Base-by-base conservation (phyloP, 2,113 vertebrate species). In the Sinocyclocheilus rhinocerous region DNA sequence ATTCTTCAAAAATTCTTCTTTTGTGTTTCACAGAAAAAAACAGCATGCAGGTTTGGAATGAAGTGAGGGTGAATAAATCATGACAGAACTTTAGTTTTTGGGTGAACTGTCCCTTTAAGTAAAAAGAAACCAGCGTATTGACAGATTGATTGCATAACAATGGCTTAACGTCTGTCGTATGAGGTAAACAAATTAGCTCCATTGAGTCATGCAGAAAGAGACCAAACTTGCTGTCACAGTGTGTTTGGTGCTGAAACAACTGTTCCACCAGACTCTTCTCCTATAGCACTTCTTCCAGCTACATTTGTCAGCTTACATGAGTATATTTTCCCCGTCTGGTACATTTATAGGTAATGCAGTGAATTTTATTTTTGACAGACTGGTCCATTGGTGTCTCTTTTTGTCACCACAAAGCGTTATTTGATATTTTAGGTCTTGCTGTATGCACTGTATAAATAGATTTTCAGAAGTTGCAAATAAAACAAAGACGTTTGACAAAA, bases 271-370 rank as follows among this genome's bases (percentile, higher is more conserved):
- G 59, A 22, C 16, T 57, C 55, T 20, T 6, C 55, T 57, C 55
- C 18, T 77, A 24, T 29, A 36, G 61, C 36, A 20, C 33, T 88
- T 85, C 84, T 79, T 83, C 16, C 39, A 72, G 45, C 79, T 70
- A 70, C 48, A 61, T 39, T 26, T 20, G 75, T 78, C 29, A 61
- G 6, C 33, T 63, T n/a, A 48, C 22, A 67, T 24, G 22, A 29
- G 67, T 5, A 33, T 12, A 33, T 63, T 24, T 77, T 72, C 72
- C 39, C 39, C 18, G 4, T 39, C 36, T 69, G 84, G 61, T 69
- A 83, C 87, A 83, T 85, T 88, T 88, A 73, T 86, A 77, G 79
- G 16, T 63, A n/a, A 24, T 29, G 52, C n/a, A 26, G 7, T 4
- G 67, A 39, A 33, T 20, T 45, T 61, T 83, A 39, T 77, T 52